phyloP scores from a whole-genome alignment of 2,888 invertebrate genomes.

The Latheticus oryzae region DNA sequence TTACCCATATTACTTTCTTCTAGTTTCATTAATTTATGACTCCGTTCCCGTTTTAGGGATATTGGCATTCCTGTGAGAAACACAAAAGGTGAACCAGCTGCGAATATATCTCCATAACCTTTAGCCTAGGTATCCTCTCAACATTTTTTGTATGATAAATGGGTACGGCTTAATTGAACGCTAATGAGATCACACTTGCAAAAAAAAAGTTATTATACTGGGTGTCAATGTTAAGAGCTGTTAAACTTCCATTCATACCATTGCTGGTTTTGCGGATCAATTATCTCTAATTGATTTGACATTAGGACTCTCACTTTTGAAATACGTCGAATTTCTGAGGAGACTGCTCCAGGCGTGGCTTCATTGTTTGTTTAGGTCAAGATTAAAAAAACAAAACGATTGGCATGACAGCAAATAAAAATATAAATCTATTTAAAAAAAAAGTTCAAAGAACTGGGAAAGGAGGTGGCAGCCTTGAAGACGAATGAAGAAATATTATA shows the following conservation, averaged over 20 bases:
- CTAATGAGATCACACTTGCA: conserved; percentile 19
- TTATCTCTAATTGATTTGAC: conserved; percentile 30
- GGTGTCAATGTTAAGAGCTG: conserved; percentile 5
- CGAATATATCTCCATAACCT: conserved; percentile 26
- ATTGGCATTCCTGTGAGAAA: conserved; percentile 37
- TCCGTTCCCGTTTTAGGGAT: conserved; percentile 26
- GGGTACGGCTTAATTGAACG: conserved; percentile 23
- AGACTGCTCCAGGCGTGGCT: conserved; percentile 10
- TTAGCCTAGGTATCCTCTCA: conserved; percentile 15
- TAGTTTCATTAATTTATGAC: conserved; percentile 40
- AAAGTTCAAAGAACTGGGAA: conserved; percentile 23
- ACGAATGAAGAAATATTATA: conserved; percentile 1
- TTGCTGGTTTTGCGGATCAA: conserved; percentile 5
- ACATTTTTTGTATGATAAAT: conserved; percentile 18
- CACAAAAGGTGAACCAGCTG: conserved; percentile 31
- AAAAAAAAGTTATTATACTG: conserved; percentile 3
- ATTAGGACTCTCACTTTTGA: conserved; percentile 12
- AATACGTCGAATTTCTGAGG: conserved; percentile 7
- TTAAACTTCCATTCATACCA: background rate
- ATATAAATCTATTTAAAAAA: conserved; percentile 1
- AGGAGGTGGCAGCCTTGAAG: conserved; percentile 9
- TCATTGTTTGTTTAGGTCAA: conserved; percentile 1
- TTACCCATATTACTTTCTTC: conserved; percentile 39
- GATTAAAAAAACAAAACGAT: conserved; percentile 7
- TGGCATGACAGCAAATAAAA: conserved; percentile 5